Evolutionary conservation across 2,888 invertebrate species (phyloP).

Genomic region (Acanthosepion lycidas): DNA sequence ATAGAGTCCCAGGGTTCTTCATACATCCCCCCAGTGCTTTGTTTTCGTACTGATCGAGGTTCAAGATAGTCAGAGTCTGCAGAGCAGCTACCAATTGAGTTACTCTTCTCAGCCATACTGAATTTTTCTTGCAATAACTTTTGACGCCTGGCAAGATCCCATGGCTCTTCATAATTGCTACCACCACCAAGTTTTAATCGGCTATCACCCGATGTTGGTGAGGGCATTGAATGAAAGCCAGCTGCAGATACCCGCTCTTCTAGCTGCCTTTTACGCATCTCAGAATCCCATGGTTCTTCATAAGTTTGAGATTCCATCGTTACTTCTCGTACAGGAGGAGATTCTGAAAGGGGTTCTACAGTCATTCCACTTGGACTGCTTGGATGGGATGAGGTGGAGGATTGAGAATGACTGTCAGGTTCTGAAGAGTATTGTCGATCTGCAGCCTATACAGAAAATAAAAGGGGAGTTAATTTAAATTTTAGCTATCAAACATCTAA

Average conservation of each 20-base stretch:
- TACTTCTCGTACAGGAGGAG: background rate
- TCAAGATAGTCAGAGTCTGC: constrained; percentile 45
- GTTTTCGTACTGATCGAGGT: constrained; percentile 41
- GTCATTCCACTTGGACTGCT: constrained; percentile 42
- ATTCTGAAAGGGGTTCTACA: constrained; percentile 39
- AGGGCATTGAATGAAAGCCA: constrained; percentile 44
- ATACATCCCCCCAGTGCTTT: constrained; percentile 54
- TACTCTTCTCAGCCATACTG: constrained; percentile 45
- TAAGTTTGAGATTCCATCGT: constrained; percentile 53
- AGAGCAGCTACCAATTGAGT: constrained; percentile 34
- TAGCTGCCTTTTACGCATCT: constrained; percentile 64
- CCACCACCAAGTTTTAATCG: constrained; percentile 40
- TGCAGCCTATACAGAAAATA: background rate
- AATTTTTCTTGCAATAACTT: constrained; percentile 47
- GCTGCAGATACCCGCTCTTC: constrained; percentile 65
- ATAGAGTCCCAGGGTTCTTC: constrained; percentile 69
- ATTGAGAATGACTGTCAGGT: constrained; percentile 47
- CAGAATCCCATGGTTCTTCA: constrained; percentile 69
- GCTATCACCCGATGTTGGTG: constrained; percentile 24
- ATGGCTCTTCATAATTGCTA: constrained; percentile 62
- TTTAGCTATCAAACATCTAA: background rate
- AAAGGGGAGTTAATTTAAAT: background rate
- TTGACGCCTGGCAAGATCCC: constrained; percentile 56
- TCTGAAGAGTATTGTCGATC: constrained; percentile 46
- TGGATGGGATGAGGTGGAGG: constrained; percentile 47